These are phyloP conservation scores for Phytoseiulus persimilis DNA, from an alignment of 2,888 invertebrate species.

Conservation along the genomic window DNA sequence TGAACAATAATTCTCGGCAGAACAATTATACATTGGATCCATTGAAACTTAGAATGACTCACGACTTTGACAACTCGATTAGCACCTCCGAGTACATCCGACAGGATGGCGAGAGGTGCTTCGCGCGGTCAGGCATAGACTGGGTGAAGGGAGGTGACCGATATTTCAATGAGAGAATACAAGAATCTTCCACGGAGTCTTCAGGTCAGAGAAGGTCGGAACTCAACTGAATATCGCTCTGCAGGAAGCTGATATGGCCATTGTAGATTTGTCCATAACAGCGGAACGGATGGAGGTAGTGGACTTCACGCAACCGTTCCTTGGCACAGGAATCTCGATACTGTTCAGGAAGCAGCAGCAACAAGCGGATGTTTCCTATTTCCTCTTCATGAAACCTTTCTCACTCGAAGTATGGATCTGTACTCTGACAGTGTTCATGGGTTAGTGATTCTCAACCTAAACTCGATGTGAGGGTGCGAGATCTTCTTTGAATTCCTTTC, in stretches of 20 bases:
- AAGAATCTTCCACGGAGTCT: no score
- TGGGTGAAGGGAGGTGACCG: no score
- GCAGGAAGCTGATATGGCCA: conserved; percentile 53
- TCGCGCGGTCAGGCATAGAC: no score
- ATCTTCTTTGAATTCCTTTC: no score
- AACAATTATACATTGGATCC: no score
- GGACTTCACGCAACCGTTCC: conserved; percentile 56
- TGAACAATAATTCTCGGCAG: no score
- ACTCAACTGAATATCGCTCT: not conserved
- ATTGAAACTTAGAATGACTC: no score
- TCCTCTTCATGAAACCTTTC: conserved; percentile 54
- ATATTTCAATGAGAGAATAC: no score
- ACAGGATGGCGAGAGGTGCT: no score
- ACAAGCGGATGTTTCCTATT: conserved; percentile 53
- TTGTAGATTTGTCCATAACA: conserved; percentile 56
- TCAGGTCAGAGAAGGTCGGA: not conserved
- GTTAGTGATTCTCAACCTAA: conserved; percentile 46
- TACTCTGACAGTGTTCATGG: conserved; percentile 52
- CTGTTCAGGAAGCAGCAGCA: conserved; percentile 52
- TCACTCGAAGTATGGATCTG: conserved; percentile 51
- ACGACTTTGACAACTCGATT: no score
- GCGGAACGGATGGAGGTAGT: conserved; percentile 55
- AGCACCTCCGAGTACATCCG: no score
- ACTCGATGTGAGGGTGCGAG: not conserved
- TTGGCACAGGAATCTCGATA: conserved; percentile 55